Evolutionary conservation across 2,113 vertebrate species (phyloP).

Genomic region (Cebidichthys violaceus): DNA sequence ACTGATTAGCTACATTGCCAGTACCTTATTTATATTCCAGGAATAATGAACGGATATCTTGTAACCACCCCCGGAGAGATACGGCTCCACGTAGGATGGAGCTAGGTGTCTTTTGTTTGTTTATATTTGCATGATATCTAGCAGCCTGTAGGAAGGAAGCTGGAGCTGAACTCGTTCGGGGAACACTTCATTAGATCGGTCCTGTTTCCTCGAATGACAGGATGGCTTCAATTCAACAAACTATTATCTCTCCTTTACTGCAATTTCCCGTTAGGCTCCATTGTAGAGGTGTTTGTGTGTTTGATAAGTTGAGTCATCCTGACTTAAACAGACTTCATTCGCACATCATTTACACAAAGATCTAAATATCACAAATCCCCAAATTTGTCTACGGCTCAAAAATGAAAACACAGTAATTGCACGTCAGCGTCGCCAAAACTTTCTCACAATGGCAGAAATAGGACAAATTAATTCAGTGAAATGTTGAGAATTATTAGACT

Average conservation of each 20-base stretch:
- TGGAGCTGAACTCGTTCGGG: constrained; percentile 27
- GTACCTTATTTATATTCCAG: constrained; percentile 29
- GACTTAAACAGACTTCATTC: not conserved
- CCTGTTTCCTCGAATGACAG: constrained; percentile 50
- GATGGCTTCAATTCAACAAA: constrained; percentile 51
- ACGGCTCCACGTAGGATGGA: not conserved
- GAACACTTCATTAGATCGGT: constrained; percentile 62
- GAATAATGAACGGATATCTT: constrained; percentile 7
- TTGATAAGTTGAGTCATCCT: constrained; percentile 12
- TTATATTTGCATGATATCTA: constrained; percentile 40
- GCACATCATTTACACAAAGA: not conserved
- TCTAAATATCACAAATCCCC: not conserved
- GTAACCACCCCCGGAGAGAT: not conserved
- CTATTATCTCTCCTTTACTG: constrained; percentile 29
- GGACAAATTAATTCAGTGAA: not conserved
- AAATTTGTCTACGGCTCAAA: not conserved
- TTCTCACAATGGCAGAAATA: not conserved
- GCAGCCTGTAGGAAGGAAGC: constrained; percentile 32
- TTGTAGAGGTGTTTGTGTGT: constrained; percentile 6
- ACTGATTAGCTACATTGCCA: not conserved
- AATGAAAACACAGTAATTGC: not conserved
- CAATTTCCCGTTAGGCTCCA: constrained; percentile 17
- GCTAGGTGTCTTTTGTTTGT: constrained; percentile 30
- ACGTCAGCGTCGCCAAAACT: not conserved
- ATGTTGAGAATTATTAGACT: not conserved